Base-by-base conservation (phyloP, 1,140 invertebrate genomes). In the Glossosoma conforme region DNA sequence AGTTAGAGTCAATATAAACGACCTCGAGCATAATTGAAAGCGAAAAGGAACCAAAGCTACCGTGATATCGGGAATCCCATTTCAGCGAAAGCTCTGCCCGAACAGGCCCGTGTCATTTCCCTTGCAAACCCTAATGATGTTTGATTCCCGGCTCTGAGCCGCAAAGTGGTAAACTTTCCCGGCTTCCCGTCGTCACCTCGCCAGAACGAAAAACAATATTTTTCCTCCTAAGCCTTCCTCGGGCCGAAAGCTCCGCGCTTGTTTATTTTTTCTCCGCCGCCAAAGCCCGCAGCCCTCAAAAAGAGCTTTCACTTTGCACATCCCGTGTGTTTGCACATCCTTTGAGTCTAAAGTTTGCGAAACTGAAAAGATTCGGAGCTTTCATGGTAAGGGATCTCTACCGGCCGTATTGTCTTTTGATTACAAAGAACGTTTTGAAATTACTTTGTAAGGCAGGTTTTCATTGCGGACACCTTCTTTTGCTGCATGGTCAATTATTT, bases 191-290 rank as follows among this genome's bases (percentile, higher is more conserved):
- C 14, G 47, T 43, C 25, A 56, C 17, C 28, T 17, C 8, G 15
- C 43, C 50, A 35, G 38, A 56, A 52, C 37, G 44, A 44, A 52
- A 52, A 56, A 52, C 54, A 56, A 56, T 56, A 56, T 56, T 56
- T 56, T 56, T 40, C 49, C 54, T 48, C 44, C 33, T 52, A 56
- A 56, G 46, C 54, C 54, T 46, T 51, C 42, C 15, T 24, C 10
- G 18, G 46, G 28, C 33, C 21, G 45, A 40, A 18, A 40, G 37
- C 37, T 33, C 41, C 25, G 9, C 19, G 41, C 22, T 47, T 47
- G 40, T 43, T 33, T 43, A 28, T 51, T 51, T 43, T 49, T 35
- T 8, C 5, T 19, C 10, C 19, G 33, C 17, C 22, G 11, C 18
- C 33, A 18, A 19, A 37, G 42, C 43, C 9, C 25, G 14, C 28